Base-by-base conservation (phyloP, 2,888 invertebrate species). In the Scaptomyza caliginosa region DNA sequence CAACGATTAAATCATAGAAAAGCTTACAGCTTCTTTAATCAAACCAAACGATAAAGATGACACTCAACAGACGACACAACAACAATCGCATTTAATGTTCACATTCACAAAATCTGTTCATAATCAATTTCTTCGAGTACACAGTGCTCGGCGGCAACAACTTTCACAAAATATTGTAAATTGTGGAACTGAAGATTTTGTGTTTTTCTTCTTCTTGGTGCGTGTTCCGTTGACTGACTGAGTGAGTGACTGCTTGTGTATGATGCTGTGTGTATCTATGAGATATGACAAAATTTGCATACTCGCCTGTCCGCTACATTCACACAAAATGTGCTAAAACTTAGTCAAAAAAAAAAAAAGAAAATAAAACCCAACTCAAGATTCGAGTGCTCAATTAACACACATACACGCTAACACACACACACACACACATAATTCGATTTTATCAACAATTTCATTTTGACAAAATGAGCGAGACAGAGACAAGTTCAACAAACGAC, bases 111-210 rank as follows among this genome's bases (percentile, higher is more conserved):
- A 28, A 74, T 63, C 82, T 67, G 72, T 67, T 74, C 86, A 86
- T 83, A 82, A 82, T 82, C 81, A 86, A 86, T 82, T 82, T n/a
- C n/a, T 86, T 67, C 56, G 65, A 74, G 72, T 72, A 64, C 80
- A 63, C 75, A 64, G 62, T 43, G 21, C 28, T 19, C 16, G 28
- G 28, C 21, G 4, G 28, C 45, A 28, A 28, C 45, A 86, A 86
- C 86, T 82, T 82, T 81, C 81, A 86, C 81, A 85, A 78, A 51
- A 60, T 26, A 8, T n/a, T 45, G 28, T 45, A 17, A 28, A 42
- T 62, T 69, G 64, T 62, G 50, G 62, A 68, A 71, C 72, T 67
- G 4, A 30, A 30, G 34, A 43, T 50, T 43, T 7, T 13, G 30
- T 30, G 17, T 24, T 30, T 17, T 13, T 36, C 19, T 2, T 38